Percentiles rank a stretch among this genome's conserved stretches.
These are phyloP conservation scores for Enteromius argenteus DNA, from an alignment of 2,797 vertebrate species.

Conservation along the genomic window DNA sequence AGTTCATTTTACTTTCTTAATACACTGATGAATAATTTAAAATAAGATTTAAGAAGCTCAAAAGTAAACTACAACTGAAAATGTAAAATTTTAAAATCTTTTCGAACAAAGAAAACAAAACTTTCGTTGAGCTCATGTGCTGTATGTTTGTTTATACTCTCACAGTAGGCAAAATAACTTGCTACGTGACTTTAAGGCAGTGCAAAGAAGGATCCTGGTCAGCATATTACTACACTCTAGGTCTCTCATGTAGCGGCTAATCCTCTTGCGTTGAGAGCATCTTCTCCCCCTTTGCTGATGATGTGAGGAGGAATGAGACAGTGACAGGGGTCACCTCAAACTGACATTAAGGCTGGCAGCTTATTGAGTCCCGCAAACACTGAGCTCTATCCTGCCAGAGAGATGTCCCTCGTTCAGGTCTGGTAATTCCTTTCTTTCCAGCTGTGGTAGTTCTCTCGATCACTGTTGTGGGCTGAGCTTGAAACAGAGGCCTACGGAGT, in stretches of 20 bases:
- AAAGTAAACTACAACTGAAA: not conserved
- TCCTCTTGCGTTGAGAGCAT: constrained; percentile 29
- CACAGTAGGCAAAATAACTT: constrained; percentile 19
- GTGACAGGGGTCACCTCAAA: constrained; percentile 25
- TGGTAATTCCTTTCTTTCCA: constrained; percentile 53
- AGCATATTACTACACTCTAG: not conserved
- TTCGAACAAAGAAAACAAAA: not conserved
- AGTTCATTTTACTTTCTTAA: no score
- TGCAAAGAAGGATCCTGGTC: constrained; percentile 19
- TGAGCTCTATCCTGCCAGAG: constrained; percentile 27
- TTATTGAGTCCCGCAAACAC: constrained; percentile 30
- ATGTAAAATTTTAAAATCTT: not conserved
- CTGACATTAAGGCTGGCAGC: constrained; percentile 1
- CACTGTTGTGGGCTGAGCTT: constrained; percentile 7
- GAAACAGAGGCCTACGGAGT: constrained; percentile 26
- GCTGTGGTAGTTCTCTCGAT: constrained; percentile 35
- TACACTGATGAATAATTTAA: not conserved
- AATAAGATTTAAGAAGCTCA: not conserved
- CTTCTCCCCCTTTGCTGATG: constrained; percentile 8
- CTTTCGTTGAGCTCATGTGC: not conserved
- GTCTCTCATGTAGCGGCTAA: constrained; percentile 38
- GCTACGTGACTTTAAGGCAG: constrained; percentile 20
- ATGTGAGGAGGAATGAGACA: constrained; percentile 19
- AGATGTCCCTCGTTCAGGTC: not conserved
- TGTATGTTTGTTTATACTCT: constrained; percentile 31